These are phyloP conservation scores for Mycetomoellerius zeteki DNA, from an alignment of 1,140 invertebrate genomes.

Conservation along the genomic window DNA sequence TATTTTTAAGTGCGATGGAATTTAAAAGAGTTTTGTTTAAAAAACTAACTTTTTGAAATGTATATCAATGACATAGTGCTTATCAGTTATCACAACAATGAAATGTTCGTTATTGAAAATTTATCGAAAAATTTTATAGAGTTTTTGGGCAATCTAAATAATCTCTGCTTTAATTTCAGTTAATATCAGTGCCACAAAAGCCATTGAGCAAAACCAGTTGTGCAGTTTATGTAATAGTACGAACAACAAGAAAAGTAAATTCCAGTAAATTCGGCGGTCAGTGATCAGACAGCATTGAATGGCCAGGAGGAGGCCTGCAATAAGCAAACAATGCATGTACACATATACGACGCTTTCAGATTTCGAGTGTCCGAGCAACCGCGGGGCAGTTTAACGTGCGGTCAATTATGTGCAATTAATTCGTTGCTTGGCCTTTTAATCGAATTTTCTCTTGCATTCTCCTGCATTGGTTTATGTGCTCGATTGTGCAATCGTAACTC, in stretches of 20 bases:
- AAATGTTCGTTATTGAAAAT: background rate
- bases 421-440: conserved; percentile 76
- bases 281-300: conserved; percentile 43
- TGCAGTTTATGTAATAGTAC: background rate
- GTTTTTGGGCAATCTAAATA: background rate
- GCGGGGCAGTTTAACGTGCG: conserved; percentile 62
- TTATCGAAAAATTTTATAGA: background rate
- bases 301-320: conserved; percentile 6
- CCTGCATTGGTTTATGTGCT: too few species aligned
- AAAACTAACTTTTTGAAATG: background rate
- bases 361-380: background rate
- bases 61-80: background rate
- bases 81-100: too few species aligned
- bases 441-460: conserved; percentile 60
- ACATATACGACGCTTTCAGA: conserved; percentile 53
- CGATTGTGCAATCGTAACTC: conserved; percentile 24
- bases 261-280: conserved; percentile 11
- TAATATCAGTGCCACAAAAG: background rate
- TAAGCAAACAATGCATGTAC: conserved; percentile 62
- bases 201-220: background rate
- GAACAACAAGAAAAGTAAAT: conserved; percentile 28
- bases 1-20: background rate
- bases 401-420: conserved; percentile 76
- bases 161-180: conserved; percentile 5
- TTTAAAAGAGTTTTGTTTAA: background rate